phyloP scores from a whole-genome alignment of 2,113 vertebrate species.

The Actinemys pallida region DNA sequence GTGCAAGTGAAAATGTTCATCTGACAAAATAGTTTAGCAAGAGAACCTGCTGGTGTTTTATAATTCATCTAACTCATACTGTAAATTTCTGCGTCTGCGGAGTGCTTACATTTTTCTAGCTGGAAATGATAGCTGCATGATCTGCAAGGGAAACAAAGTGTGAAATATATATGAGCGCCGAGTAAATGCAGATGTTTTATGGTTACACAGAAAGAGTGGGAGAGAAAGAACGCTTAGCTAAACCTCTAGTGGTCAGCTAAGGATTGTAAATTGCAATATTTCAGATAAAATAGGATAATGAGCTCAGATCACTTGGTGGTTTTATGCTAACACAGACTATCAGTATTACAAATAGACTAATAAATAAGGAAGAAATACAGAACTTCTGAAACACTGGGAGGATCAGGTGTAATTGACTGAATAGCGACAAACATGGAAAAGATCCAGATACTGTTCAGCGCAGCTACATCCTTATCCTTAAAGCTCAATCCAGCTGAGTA shows the following conservation, averaged over 20 bases:
- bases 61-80: background rate
- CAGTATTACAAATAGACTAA: background rate
- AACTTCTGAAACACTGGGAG: slow-evolving; percentile 16
- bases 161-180: slow-evolving; percentile 26
- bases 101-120: background rate
- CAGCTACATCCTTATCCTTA: slow-evolving; percentile 12
- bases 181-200: slow-evolving; percentile 50
- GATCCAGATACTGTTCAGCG: background rate
- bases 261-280: slow-evolving; percentile 31
- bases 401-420: background rate
- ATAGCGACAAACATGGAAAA: background rate
- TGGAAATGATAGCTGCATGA: slow-evolving; percentile 12
- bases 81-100: background rate
- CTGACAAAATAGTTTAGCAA: background rate
- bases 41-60: background rate
- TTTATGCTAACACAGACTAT: slow-evolving; percentile 4
- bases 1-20: background rate
- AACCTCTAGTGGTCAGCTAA: slow-evolving; percentile 49
- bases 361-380: slow-evolving; percentile 1
- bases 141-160: slow-evolving; percentile 27
- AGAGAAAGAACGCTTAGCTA: slow-evolving; percentile 40
- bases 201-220: slow-evolving; percentile 6
- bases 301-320: background rate
- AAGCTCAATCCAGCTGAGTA: slow-evolving; percentile 5
- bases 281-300: slow-evolving; percentile 39